Evolutionary conservation across 2,113 vertebrate genomes (phyloP).

Genomic region (Ammospiza caudacuta): DNA sequence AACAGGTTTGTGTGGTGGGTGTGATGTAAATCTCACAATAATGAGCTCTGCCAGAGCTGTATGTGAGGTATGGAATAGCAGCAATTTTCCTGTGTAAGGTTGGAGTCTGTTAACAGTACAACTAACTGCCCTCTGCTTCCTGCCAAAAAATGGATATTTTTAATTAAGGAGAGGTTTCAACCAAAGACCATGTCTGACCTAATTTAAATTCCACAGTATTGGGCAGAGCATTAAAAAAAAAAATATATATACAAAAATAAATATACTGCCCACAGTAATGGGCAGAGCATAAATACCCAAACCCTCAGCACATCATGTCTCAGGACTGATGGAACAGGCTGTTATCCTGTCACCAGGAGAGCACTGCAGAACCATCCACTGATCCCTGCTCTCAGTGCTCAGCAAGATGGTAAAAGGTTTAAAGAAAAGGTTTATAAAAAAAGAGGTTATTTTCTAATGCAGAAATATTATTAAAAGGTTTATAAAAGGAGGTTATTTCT

Average conservation of each 20-base stretch:
- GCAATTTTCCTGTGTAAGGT: background rate
- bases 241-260: no score
- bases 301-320: background rate
- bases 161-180: background rate
- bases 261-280: background rate
- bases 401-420: background rate
- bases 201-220: background rate
- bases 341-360: background rate
- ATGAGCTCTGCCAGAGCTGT: background rate
- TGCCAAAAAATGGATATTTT: background rate
- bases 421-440: background rate
- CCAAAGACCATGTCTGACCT: background rate
- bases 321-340: background rate
- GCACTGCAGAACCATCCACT: background rate
- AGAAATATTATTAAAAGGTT: background rate
- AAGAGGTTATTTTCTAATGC: background rate
- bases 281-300: background rate
- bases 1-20: background rate
- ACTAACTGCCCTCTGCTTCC: background rate
- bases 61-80: background rate
- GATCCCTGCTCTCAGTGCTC: background rate
- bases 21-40: rapidly evolving
- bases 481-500: background rate
- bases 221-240: background rate
- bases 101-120: background rate